Conservation (phyloP, 1,140 invertebrate genomes). For the Dendrolimus kikuchii region DNA sequence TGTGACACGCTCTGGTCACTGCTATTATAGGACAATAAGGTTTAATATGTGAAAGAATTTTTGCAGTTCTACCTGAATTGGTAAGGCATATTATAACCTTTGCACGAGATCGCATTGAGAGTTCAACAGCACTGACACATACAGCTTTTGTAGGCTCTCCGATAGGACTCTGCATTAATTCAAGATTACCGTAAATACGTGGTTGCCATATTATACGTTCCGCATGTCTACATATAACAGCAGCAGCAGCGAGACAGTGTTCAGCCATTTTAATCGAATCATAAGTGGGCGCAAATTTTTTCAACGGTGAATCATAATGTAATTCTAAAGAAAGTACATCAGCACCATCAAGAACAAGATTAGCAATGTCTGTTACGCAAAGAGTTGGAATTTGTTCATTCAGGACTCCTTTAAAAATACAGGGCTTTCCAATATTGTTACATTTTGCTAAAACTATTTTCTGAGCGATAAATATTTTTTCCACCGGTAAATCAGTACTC, state of each 20-base stretch:
- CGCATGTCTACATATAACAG: conserved; percentile 77
- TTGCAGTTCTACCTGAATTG: conserved; percentile 81
- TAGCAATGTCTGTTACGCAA: conserved; percentile 77
- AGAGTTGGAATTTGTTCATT: conserved; percentile 74
- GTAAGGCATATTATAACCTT: conserved; percentile 81
- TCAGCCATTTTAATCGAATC: conserved; percentile 57
- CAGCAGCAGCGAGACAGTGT: conserved; percentile 76
- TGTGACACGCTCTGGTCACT: conserved; percentile 78
- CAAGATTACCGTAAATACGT: conserved; percentile 44
- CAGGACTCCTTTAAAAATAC: conserved; percentile 79
- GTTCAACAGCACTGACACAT: conserved; percentile 84
- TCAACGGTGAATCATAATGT: conserved; percentile 75
- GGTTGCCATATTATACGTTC: conserved; percentile 74
- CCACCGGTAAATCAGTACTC: conserved; percentile 81
- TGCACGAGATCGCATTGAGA: conserved; percentile 78
- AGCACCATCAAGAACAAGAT: conserved; percentile 79
- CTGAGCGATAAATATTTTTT: conserved; percentile 85
- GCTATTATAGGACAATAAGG: conserved; percentile 83
- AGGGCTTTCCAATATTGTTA: conserved; percentile 72
- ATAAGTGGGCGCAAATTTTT: conserved; percentile 66
- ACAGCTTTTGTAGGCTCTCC: conserved; percentile 80
- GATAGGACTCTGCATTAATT: conserved; percentile 43
- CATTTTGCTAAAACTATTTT: conserved; percentile 80
- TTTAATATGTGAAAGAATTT: conserved; percentile 79
- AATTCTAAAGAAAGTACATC: conserved; percentile 76